These are phyloP conservation scores for Sepiola atlantica DNA, from an alignment of 2,888 invertebrate genomes.

Conservation along the genomic window DNA sequence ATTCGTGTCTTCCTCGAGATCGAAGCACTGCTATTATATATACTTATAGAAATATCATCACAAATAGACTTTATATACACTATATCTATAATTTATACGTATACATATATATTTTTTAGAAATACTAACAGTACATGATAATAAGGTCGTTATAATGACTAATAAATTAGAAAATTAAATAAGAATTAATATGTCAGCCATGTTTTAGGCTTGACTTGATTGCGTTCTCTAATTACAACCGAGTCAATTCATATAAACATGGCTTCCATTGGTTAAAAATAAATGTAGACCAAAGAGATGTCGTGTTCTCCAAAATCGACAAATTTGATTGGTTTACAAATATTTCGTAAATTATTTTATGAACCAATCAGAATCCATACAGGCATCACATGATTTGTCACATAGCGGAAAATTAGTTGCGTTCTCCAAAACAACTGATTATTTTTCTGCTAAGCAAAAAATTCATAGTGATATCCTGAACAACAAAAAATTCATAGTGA, in stretches of 20 bases:
- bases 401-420: neutral
- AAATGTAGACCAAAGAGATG: neutral
- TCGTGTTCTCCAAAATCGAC: neutral
- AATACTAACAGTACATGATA: too few relatives aligned
- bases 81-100: too few relatives aligned
- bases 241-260: neutral
- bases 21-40: too few relatives aligned
- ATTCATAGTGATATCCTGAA: neutral
- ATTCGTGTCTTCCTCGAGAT: too few relatives aligned
- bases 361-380: neutral
- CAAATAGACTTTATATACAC: too few relatives aligned
- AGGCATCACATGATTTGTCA: neutral
- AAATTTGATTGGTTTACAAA: neutral
- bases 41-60: too few relatives aligned
- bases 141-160: too few relatives aligned
- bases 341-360: neutral
- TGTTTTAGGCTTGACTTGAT: neutral
- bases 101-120: too few relatives aligned
- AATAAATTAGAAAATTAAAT: too few relatives aligned
- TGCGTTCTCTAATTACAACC: neutral
- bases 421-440: neutral
- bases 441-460: neutral
- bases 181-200: neutral
- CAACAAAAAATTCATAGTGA: neutral
- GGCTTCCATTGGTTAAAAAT: neutral